phyloP scores from a whole-genome alignment of 1,140 invertebrate genomes.

The Bombus turneri region DNA sequence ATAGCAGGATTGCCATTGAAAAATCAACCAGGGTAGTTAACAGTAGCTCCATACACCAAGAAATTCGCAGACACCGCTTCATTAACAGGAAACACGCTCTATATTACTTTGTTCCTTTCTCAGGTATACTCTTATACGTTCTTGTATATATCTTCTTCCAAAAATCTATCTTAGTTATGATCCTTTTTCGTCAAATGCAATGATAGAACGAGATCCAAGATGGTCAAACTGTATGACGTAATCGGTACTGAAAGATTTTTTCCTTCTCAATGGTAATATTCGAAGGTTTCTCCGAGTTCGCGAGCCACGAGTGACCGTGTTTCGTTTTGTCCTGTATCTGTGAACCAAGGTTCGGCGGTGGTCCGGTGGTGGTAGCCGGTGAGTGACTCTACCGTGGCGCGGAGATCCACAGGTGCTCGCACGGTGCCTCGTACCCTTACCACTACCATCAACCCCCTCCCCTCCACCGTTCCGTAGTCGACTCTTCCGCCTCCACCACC shows the following conservation, averaged over 20 bases:
- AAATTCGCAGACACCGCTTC: neutral
- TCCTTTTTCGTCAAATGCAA: neutral
- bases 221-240: neutral
- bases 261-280: neutral
- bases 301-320: slow-evolving; percentile 40
- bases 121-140: neutral
- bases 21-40: neutral
- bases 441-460: slow-evolving; percentile 68
- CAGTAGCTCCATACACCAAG: neutral
- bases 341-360: slow-evolving; percentile 70
- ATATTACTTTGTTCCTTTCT: neutral
- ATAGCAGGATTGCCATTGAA: neutral
- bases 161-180: neutral
- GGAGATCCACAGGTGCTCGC: slow-evolving; percentile 81
- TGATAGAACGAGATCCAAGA: neutral
- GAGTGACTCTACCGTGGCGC: slow-evolving; percentile 78
- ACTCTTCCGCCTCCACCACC: slow-evolving; percentile 67
- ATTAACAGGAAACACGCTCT: neutral
- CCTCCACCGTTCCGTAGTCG: slow-evolving; percentile 48
- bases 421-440: slow-evolving; percentile 70
- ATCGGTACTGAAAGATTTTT: neutral
- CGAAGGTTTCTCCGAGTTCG: slow-evolving; percentile 8
- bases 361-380: slow-evolving; percentile 80
- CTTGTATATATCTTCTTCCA: neutral
- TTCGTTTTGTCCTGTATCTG: slow-evolving; percentile 52